Percentiles rank a stretch among this genome's conserved stretches.
phyloP scores from a whole-genome alignment of 2,113 vertebrate species.

The Scatophagus argus region DNA sequence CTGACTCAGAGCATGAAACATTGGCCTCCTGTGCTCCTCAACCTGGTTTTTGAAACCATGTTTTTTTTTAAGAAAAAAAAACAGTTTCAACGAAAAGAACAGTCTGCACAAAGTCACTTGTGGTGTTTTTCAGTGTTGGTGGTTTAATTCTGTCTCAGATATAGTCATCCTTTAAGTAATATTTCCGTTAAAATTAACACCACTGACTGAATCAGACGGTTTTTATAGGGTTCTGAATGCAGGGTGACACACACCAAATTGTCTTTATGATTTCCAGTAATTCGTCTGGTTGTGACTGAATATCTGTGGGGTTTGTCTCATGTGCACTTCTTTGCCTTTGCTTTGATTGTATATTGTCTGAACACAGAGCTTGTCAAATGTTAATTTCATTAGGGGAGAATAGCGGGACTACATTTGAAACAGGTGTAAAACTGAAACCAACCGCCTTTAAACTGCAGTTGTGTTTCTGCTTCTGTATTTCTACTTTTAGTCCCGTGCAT shows the following conservation, averaged over 20 bases:
- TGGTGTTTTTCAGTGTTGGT: constrained; percentile 38
- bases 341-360: neutral
- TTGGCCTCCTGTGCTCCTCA: constrained; percentile 31
- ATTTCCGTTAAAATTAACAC: constrained; percentile 31
- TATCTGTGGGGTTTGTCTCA: neutral
- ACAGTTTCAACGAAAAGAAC: constrained; percentile 17
- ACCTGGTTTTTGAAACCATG: constrained; percentile 46
- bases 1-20: constrained; percentile 72
- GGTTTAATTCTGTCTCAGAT: constrained; percentile 32
- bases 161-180: constrained; percentile 32
- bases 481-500: constrained; percentile 19
- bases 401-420: constrained; percentile 6
- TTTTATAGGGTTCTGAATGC: neutral
- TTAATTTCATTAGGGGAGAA: neutral
- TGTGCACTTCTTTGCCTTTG: neutral
- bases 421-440: constrained; percentile 48
- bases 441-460: constrained; percentile 19
- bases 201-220: constrained; percentile 12
- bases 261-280: constrained; percentile 43
- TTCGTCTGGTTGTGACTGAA: constrained; percentile 25
- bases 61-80: constrained; percentile 29
- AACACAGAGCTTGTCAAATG: neutral
- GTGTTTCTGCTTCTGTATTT: constrained; percentile 6
- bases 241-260: neutral
- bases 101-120: constrained; percentile 2